Conservation (phyloP, 92 coral and sea anemone species). For the Phymanthus crucifer region DNA sequence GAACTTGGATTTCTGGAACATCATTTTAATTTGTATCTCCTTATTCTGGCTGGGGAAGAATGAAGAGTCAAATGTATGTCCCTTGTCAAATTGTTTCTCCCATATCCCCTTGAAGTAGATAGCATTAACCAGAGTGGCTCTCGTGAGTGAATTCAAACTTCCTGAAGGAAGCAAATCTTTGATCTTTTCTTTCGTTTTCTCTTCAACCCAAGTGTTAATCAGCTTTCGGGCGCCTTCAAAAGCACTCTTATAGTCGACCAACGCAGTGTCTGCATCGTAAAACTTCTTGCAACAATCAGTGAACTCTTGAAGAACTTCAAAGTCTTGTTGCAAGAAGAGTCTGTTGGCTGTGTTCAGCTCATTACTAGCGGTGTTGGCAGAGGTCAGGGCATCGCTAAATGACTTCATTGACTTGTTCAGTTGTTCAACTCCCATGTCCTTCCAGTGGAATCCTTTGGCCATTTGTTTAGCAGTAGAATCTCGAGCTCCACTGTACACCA, state of each 20-base stretch:
- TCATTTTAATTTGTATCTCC: constrained; percentile 64
- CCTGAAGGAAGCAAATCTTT: constrained; percentile 66
- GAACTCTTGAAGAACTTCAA: constrained; percentile 61
- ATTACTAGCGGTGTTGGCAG: constrained; percentile 44
- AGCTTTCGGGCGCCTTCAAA: constrained; percentile 55
- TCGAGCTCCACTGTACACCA: constrained; percentile 88
- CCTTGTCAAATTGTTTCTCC: constrained; percentile 62
- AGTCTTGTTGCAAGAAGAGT: constrained; percentile 70
- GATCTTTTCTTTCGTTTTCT: constrained; percentile 82
- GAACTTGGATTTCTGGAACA: constrained; percentile 62
- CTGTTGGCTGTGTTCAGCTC: constrained; percentile 75
- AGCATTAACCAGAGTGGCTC: constrained; percentile 77
- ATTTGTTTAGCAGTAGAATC: constrained; percentile 81
- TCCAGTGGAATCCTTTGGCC: constrained; percentile 76
- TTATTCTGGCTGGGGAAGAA: constrained; percentile 51
- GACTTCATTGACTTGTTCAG: constrained; percentile 60
- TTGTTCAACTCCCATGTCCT: constrained; percentile 36
- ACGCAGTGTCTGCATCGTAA: constrained; percentile 72
- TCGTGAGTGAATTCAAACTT: constrained; percentile 49
- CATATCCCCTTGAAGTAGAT: constrained; percentile 87
- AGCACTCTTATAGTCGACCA: constrained; percentile 71
- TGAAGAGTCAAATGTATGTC: constrained; percentile 40
- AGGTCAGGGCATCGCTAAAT: constrained; percentile 52
- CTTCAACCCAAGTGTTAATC: constrained; percentile 83
- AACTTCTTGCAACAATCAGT: constrained; percentile 49